Evolutionary conservation across 1,140 invertebrate genomes (phyloP).

Genomic region (Himalopsyche phryganea): DNA sequence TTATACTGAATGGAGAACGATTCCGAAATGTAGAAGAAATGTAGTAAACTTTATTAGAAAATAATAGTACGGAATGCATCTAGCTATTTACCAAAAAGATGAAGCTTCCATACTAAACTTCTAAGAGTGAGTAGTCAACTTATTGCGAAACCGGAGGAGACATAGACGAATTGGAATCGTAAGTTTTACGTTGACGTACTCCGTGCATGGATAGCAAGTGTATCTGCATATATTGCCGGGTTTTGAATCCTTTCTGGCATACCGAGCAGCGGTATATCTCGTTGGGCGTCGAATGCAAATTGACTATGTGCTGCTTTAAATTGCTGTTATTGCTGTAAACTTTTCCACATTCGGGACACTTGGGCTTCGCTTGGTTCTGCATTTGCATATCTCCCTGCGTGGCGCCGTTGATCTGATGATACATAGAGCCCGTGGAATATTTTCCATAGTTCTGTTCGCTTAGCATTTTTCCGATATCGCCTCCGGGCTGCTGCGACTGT

Average conservation of each 20-base stretch:
- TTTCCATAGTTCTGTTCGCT: constrained; percentile 28
- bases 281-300: constrained; percentile 66
- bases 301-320: constrained; percentile 70
- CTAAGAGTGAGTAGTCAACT: not conserved
- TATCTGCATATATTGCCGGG: constrained; percentile 68
- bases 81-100: too few relatives aligned
- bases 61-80: too few relatives aligned
- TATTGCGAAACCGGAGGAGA: constrained; percentile 29
- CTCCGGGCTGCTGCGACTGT: constrained; percentile 33
- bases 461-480: constrained; percentile 28
- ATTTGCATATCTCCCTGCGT: constrained; percentile 3
- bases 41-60: too few relatives aligned
- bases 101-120: too few relatives aligned
- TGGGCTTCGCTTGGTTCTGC: constrained; percentile 50
- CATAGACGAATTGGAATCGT: constrained; percentile 33
- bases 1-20: too few relatives aligned
- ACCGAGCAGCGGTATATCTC: constrained; percentile 62
- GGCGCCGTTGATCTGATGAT: constrained; percentile 14
- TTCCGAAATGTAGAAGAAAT: too few relatives aligned
- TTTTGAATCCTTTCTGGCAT: constrained; percentile 66
- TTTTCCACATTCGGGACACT: constrained; percentile 65
- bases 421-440: constrained; percentile 15
- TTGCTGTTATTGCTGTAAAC: constrained; percentile 65
- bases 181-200: constrained; percentile 59
- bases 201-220: constrained; percentile 67